Evolutionary conservation across 2,797 vertebrate genomes (phyloP).

Genomic region (Propithecus deckenii): DNA sequence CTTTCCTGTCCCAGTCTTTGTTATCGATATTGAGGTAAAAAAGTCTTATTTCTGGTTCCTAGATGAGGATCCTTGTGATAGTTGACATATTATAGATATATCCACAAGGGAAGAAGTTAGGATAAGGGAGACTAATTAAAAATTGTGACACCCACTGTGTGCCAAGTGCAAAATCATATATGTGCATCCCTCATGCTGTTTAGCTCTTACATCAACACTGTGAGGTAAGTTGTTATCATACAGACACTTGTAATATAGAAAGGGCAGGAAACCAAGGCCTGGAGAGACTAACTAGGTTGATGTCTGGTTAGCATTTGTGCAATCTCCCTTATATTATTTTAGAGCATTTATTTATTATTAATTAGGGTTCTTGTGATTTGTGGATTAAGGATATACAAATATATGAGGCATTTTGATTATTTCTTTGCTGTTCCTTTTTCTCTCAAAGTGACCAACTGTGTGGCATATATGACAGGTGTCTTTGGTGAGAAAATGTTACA

Average conservation of each 20-base stretch:
- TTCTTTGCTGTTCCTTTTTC: not conserved
- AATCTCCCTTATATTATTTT: not conserved
- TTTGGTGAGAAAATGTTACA: not conserved
- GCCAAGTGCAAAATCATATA: not conserved
- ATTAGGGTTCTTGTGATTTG: not conserved
- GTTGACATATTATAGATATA: not conserved
- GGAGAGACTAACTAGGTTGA: not conserved
- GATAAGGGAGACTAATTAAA: not conserved
- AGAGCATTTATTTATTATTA: not conserved
- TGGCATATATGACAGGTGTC: not conserved
- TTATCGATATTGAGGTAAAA: not conserved
- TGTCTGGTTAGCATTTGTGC: not conserved
- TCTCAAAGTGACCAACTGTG: not conserved
- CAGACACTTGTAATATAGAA: not conserved
- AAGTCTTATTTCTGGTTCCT: not conserved
- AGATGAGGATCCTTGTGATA: not conserved
- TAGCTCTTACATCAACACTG: not conserved
- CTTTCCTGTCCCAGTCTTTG: not conserved
- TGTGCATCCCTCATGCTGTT: not conserved
- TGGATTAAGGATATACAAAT: not conserved
- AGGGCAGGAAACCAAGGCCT: not conserved
- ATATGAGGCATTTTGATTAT: not conserved
- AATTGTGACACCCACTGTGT: not conserved
- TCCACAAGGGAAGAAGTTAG: not conserved
- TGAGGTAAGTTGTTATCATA: not conserved